Evolutionary conservation across 2,113 vertebrate genomes (phyloP).

Genomic region (Forbesichthys agassizii): DNA sequence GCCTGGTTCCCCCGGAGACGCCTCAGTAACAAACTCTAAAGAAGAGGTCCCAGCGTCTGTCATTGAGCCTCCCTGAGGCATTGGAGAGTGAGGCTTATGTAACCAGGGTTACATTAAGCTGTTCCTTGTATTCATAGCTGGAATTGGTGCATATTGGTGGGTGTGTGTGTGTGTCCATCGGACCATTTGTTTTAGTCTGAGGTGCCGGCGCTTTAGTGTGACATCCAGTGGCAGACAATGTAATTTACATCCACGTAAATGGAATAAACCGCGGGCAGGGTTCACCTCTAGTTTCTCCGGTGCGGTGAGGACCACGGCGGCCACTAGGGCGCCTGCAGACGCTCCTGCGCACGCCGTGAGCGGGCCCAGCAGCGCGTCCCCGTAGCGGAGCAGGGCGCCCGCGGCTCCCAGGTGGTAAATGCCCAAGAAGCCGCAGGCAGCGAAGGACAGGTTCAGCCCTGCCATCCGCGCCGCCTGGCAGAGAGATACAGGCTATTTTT

Average conservation of each 20-base stretch:
- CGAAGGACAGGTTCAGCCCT: constrained; percentile 86
- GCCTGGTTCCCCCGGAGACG: too few species aligned
- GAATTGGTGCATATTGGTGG: too few species aligned
- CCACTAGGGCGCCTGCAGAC: constrained; percentile 87
- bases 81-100: too few species aligned
- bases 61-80: too few species aligned
- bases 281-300: constrained; percentile 89
- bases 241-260: too few species aligned
- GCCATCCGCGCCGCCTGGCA: constrained; percentile 65
- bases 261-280: neutral
- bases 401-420: constrained; percentile 91
- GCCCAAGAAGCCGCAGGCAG: constrained; percentile 88
- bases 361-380: constrained; percentile 76
- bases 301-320: constrained; percentile 83
- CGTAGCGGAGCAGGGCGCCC: constrained; percentile 81
- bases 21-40: too few species aligned
- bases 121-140: too few species aligned
- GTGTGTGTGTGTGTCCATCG: too few species aligned
- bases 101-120: too few species aligned
- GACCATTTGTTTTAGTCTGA: too few species aligned
- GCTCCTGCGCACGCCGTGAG: constrained; percentile 85
- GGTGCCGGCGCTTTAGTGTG: too few species aligned
- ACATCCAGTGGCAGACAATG: neutral
- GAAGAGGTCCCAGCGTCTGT: too few species aligned
- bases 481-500: neutral